A percentile compares a stretch with the other conserved stretches of the same genome.
These are phyloP conservation scores for Slavum lentiscoides DNA, from an alignment of 2,888 invertebrate species.

Conservation along the genomic window DNA sequence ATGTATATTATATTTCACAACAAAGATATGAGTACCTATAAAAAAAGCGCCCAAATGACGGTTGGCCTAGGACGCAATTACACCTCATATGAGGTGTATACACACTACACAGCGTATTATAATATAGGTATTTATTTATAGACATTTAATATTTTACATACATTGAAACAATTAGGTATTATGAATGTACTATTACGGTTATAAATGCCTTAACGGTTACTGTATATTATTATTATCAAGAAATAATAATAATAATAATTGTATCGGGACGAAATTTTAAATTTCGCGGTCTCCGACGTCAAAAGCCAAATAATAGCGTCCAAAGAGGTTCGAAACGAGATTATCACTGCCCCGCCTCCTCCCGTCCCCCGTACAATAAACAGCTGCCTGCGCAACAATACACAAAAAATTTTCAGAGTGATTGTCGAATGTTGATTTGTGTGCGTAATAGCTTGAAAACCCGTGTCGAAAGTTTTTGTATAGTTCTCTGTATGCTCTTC, in stretches of 20 bases:
- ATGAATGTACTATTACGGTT: no score
- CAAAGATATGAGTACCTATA: no score
- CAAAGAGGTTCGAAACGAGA: conserved; percentile 38
- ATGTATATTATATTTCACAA: no score
- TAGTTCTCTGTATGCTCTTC: conserved; percentile 9
- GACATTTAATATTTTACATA: no score
- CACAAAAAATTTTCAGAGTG: conserved; percentile 50
- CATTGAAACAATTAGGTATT: no score
- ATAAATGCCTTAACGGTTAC: no score
- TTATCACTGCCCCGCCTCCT: conserved; percentile 44
- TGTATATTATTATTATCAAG: no score
- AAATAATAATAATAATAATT: background rate
- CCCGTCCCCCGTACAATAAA: conserved; percentile 19
- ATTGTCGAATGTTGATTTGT: conserved; percentile 54
- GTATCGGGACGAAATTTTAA: background rate
- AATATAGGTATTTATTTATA: no score
- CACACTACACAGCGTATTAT: no score
- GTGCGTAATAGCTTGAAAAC: conserved; percentile 52
- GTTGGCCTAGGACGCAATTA: no score
- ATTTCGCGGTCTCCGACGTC: conserved; percentile 7
- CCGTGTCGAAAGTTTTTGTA: conserved; percentile 46
- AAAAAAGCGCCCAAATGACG: no score
- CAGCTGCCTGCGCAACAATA: conserved; percentile 52
- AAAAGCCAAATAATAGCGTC: background rate
- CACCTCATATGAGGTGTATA: no score